Conservation (phyloP, 2,797 vertebrate species). For the Antennarius maculatus region DNA sequence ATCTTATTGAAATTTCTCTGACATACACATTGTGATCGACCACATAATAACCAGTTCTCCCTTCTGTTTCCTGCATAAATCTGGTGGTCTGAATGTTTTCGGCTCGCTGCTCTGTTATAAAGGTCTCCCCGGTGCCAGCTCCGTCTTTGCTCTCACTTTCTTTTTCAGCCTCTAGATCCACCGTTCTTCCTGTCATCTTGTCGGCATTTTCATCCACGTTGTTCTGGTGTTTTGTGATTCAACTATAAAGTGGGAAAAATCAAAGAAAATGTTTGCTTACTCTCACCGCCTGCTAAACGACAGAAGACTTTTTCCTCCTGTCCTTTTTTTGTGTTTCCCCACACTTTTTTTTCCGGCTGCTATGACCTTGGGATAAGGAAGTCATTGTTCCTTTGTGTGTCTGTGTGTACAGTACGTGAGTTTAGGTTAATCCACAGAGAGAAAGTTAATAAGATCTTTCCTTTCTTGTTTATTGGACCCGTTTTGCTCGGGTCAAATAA, state of each 20-base stretch:
- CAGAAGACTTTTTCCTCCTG: slow-evolving; percentile 48
- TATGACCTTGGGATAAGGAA: slow-evolving; percentile 69
- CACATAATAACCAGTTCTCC: slow-evolving; percentile 62
- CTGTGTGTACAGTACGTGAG: not conserved
- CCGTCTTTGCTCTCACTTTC: slow-evolving; percentile 45
- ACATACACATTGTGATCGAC: slow-evolving; percentile 55
- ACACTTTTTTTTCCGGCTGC: slow-evolving; percentile 35
- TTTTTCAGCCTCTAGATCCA: slow-evolving; percentile 46
- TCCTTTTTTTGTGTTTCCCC: slow-evolving; percentile 34
- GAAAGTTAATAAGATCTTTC: too few relatives aligned
- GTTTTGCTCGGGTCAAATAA: too few relatives aligned
- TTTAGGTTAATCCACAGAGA: too few relatives aligned
- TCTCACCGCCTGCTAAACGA: slow-evolving; percentile 46
- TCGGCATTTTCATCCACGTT: slow-evolving; percentile 60
- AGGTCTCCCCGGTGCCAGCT: slow-evolving; percentile 48
- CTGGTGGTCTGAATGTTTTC: slow-evolving; percentile 54
- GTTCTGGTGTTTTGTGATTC: slow-evolving; percentile 63
- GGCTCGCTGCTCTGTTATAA: slow-evolving; percentile 38
- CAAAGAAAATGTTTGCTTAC: slow-evolving; percentile 56
- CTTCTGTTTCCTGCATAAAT: slow-evolving; percentile 61
- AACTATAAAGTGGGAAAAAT: slow-evolving; percentile 46
- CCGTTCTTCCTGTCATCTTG: slow-evolving; percentile 42
- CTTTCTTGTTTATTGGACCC: too few relatives aligned
- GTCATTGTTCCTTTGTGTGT: slow-evolving; percentile 50
- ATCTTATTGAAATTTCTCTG: slow-evolving; percentile 53